Evolutionary conservation across 2,113 vertebrate genomes (phyloP).

Genomic region (Desmodus rotundus): DNA sequence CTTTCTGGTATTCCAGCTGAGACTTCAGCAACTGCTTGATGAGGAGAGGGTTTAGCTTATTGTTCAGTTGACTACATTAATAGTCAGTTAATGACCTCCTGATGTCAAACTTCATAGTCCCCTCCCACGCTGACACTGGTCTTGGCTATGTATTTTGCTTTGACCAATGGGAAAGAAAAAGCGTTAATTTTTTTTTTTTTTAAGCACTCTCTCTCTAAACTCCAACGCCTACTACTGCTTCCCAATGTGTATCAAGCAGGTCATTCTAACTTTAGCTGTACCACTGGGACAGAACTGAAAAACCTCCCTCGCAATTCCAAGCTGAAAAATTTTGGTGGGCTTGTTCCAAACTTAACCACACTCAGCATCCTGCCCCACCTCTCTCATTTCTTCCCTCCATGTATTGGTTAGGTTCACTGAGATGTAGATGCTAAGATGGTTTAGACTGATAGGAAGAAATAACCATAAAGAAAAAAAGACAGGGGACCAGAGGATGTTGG

Average conservation of each 20-base stretch:
- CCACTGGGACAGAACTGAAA: background rate
- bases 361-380: background rate
- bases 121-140: background rate
- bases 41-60: background rate
- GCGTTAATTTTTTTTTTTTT: no score
- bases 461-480: background rate
- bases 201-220: no score
- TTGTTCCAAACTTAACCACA: background rate
- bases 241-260: background rate
- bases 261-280: background rate
- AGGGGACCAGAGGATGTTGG: background rate
- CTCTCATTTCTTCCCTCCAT: background rate
- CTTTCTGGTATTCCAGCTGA: background rate
- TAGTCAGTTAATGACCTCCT: background rate
- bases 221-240: no score
- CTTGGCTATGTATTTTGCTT: background rate
- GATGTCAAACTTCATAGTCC: background rate
- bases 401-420: background rate
- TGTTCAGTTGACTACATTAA: background rate
- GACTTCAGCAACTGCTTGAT: background rate
- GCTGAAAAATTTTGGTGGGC: background rate
- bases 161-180: background rate
- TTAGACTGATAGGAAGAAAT: constrained; percentile 12
- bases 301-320: background rate
- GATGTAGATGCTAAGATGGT: background rate